Evolutionary conservation across 2,888 invertebrate genomes (phyloP), one percentile per base, ranked within the genome.

Genomic region (Gastrophysa polygoni): DNA sequence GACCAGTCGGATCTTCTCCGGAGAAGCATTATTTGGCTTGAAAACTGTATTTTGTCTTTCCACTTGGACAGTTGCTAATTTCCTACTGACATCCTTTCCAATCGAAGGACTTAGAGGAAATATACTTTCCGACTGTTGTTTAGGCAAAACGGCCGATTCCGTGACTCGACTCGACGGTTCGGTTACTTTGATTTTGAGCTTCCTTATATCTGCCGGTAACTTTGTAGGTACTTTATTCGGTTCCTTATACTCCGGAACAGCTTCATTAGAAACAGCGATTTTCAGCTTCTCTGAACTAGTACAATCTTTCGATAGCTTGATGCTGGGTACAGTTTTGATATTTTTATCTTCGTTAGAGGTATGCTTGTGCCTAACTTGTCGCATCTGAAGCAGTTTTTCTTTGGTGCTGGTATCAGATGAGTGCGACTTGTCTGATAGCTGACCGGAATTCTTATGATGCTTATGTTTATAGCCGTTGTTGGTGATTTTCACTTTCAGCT

Each of bases 401-500:
- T 82, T 82, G 4, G 76, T 72, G 55, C 75, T 77, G 21, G 74
- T 34, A 47, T 76, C 76, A n/a, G 61, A 57, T 17, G 61, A 61
- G 16, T 48, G 38, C 5, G 46, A 10, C 38, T 54, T 68, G 7
- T 70, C 69, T 16, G 61, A 65, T 5, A 55, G 46, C 21, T 68
- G 68, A 5, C 49, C 52, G 0, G 60, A 71, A 57, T 73, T 75
- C 56, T 77, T 80, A 63, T 79, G 79, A 64, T 81, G 81, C 68
- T 80, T 82, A 65, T 82, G 82, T 66, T 80, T 81, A 67, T 82
- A 81, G 0, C 81, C 80, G 66, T 81, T 83, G 69, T 76, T 79
- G 1, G 80, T 81, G 29, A 86, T 80, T 71, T 86, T 86, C 3
- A 86, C 84, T 70, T 85, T 86, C 73, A 86, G 78, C 68, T 85